Evolutionary conservation across 1,140 invertebrate species (phyloP).

Genomic region (Caenorhabditis brenneri): DNA sequence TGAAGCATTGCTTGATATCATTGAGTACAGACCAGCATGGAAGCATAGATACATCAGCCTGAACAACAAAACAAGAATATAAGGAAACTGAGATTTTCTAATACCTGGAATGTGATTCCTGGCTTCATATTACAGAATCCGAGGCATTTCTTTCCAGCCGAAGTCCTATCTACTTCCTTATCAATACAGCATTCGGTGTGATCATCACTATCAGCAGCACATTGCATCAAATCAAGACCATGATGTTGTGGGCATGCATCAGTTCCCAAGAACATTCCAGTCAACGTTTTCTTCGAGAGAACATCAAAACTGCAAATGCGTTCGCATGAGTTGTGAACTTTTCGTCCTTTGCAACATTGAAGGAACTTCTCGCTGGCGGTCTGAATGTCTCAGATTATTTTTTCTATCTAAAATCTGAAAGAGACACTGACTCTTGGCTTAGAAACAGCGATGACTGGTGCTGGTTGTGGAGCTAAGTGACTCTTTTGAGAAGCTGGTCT

Average conservation of each 20-base stretch:
- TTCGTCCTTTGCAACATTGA: slow-evolving; percentile 57
- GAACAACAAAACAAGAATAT: neutral
- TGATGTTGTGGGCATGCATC: slow-evolving; percentile 65
- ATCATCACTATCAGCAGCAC: slow-evolving; percentile 65
- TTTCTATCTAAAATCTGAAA: neutral
- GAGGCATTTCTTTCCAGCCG: slow-evolving; percentile 63
- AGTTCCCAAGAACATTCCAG: slow-evolving; percentile 67
- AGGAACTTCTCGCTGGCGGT: slow-evolving; percentile 59
- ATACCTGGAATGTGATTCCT: slow-evolving; percentile 64
- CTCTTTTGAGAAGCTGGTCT: slow-evolving; percentile 15
- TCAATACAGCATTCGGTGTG: slow-evolving; percentile 58
- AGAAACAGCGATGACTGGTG: neutral
- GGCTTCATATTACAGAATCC: slow-evolving; percentile 68
- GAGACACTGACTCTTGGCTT: slow-evolving; percentile 13
- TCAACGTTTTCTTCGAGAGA: slow-evolving; percentile 66
- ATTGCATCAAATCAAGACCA: slow-evolving; percentile 63
- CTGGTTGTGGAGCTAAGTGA: slow-evolving; percentile 23
- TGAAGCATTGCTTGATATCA: slow-evolving; percentile 66
- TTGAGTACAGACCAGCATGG: slow-evolving; percentile 67
- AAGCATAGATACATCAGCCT: slow-evolving; percentile 59
- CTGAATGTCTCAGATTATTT: neutral
- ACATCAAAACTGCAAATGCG: slow-evolving; percentile 66
- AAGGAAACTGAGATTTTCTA: neutral
- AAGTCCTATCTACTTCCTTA: slow-evolving; percentile 52
- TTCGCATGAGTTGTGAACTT: slow-evolving; percentile 63